These are phyloP conservation scores for Teinopalpus imperialis DNA, from an alignment of 2,888 invertebrate genomes.

Conservation along the genomic window DNA sequence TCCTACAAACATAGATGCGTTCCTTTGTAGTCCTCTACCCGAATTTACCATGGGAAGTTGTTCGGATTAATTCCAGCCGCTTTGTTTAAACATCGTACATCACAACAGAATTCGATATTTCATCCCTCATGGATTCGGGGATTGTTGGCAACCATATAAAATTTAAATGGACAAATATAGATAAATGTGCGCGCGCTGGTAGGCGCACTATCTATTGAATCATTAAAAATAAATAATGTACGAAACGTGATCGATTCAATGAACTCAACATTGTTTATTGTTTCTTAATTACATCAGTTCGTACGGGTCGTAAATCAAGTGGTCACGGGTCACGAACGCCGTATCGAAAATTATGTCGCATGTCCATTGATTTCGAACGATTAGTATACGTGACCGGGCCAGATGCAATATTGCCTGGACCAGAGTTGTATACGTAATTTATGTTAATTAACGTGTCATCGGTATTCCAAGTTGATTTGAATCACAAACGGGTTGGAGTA, in stretches of 20 bases:
- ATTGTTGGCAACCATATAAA: too few relatives aligned
- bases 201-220: not conserved
- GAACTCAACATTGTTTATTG: conserved; percentile 14
- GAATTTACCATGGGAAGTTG: too few relatives aligned
- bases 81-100: too few relatives aligned
- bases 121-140: too few relatives aligned
- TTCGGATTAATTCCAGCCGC: too few relatives aligned
- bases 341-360: conserved; percentile 34
- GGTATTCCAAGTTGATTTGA: conserved; percentile 32
- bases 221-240: conserved; percentile 15
- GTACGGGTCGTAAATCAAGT: conserved; percentile 20
- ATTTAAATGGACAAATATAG: too few relatives aligned
- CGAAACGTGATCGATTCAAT: conserved; percentile 15
- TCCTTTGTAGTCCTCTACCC: too few relatives aligned
- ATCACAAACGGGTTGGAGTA: conserved; percentile 37
- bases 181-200: too few relatives aligned
- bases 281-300: conserved; percentile 20
- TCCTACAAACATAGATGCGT: too few relatives aligned
- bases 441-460: conserved; percentile 34
- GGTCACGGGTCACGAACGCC: conserved; percentile 30
- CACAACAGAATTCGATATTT: too few relatives aligned
- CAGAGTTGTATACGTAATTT: conserved; percentile 34
- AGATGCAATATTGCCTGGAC: conserved; percentile 27
- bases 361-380: conserved; percentile 35
- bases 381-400: conserved; percentile 34